Evolutionary conservation across 2,797 vertebrate species (phyloP).

Genomic region (Tachyglossus aculeatus): DNA sequence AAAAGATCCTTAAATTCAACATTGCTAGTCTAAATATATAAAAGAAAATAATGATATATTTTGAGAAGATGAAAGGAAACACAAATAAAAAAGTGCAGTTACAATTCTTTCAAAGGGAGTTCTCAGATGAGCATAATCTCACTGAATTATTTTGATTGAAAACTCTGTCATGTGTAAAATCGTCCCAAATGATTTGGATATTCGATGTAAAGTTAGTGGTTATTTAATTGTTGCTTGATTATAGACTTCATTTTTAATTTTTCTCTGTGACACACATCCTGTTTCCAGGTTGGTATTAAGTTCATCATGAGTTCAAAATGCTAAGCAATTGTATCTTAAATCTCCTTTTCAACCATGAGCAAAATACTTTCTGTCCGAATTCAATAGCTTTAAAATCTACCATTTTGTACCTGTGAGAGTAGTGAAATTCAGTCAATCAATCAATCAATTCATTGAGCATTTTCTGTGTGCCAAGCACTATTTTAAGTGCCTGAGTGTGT

Average conservation of each 20-base stretch:
- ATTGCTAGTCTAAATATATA: not conserved
- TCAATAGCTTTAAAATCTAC: conserved; percentile 41
- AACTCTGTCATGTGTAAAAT: not conserved
- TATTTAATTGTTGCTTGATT: conserved; percentile 33
- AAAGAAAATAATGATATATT: not conserved
- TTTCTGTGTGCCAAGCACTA: too few species aligned
- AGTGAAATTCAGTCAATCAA: too few species aligned
- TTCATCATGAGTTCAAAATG: conserved; percentile 26
- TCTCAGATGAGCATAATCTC: conserved; percentile 21
- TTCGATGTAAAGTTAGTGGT: conserved; percentile 21
- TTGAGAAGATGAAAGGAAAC: conserved; percentile 10
- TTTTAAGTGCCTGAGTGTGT: too few species aligned
- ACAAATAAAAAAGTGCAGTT: conserved; percentile 10
- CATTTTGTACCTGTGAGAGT: conserved; percentile 38
- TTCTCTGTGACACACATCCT: conserved; percentile 12
- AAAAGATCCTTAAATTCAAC: not conserved
- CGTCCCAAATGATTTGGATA: not conserved
- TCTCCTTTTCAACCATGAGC: too few species aligned
- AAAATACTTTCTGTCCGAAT: conserved; percentile 11
- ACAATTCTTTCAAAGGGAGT: conserved; percentile 1
- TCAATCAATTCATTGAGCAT: too few species aligned
- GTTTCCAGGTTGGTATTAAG: conserved; percentile 10
- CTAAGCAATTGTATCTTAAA: not conserved
- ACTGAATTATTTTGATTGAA: not conserved
- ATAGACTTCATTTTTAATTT: conserved; percentile 21